Percentiles rank a stretch among this genome's conserved stretches.
These are phyloP conservation scores for Trypoxylon attenuatum DNA, from an alignment of 2,888 invertebrate genomes.

Conservation along the genomic window DNA sequence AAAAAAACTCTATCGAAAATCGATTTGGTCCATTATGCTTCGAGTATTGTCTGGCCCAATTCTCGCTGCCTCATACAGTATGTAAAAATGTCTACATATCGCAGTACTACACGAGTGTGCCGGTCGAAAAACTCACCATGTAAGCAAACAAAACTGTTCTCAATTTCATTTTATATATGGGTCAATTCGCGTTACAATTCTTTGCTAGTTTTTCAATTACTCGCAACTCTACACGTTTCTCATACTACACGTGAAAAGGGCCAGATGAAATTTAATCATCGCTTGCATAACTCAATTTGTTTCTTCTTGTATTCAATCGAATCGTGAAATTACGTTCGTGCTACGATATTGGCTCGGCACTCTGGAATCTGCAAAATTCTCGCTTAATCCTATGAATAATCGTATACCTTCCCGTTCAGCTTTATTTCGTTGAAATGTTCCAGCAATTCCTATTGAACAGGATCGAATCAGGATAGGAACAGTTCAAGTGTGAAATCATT, in stretches of 20 bases:
- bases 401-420: background rate
- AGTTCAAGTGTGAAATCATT: too few relatives aligned
- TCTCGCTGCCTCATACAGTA: background rate
- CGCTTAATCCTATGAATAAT: background rate
- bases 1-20: slow-evolving; percentile 33
- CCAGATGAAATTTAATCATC: background rate
- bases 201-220: too few relatives aligned
- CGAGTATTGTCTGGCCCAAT: slow-evolving; percentile 1
- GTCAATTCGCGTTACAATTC: too few relatives aligned
- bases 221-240: too few relatives aligned
- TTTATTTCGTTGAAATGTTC: background rate
- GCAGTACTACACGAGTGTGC: too few relatives aligned
- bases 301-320: background rate
- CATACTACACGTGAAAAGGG: background rate
- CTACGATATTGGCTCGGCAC: background rate
- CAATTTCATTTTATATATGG: too few relatives aligned
- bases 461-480: too few relatives aligned
- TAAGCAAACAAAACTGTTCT: too few relatives aligned
- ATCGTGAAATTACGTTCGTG: background rate
- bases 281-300: background rate
- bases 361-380: background rate
- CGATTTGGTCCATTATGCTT: slow-evolving; percentile 30
- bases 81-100: too few relatives aligned
- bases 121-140: too few relatives aligned
- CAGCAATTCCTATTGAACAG: background rate